Evolutionary conservation across 2,888 invertebrate genomes (phyloP).

Genomic region (Pegoplata infirma): DNA sequence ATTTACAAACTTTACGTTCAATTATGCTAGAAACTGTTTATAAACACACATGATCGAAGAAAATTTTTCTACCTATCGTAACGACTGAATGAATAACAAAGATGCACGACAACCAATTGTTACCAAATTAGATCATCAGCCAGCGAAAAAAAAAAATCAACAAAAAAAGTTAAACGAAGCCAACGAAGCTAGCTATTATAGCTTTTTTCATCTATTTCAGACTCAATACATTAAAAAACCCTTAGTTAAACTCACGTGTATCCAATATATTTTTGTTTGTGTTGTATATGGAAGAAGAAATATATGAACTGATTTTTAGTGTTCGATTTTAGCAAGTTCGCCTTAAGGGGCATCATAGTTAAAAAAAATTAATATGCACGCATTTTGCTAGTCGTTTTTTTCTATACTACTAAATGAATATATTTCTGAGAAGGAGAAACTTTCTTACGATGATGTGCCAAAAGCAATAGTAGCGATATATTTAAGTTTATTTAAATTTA

Average conservation of each 20-base stretch:
- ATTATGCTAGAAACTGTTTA: too few relatives aligned
- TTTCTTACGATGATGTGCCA: background rate
- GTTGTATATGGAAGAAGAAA: background rate
- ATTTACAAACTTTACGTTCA: too few relatives aligned
- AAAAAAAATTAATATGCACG: constrained; percentile 72
- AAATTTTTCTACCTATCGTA: constrained; percentile 46
- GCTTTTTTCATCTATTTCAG: background rate
- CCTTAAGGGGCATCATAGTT: background rate
- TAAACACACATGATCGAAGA: constrained; percentile 47
- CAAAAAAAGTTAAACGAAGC: constrained; percentile 27
- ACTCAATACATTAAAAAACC: constrained; percentile 14
- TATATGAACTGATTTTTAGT: background rate
- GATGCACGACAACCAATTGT: constrained; percentile 75
- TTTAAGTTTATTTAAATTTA: too few relatives aligned
- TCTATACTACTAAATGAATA: background rate
- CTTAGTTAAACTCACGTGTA: constrained; percentile 27
- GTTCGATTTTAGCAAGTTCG: background rate
- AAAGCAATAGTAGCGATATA: too few relatives aligned
- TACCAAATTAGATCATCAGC: constrained; percentile 77
- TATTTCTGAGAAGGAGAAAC: background rate
- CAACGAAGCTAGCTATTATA: too few relatives aligned
- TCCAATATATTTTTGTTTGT: too few relatives aligned
- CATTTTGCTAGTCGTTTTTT: constrained; percentile 65
- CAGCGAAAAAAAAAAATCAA: too few relatives aligned
- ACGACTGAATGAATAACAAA: constrained; percentile 57